Base-by-base conservation (phyloP, 2,113 vertebrate genomes). In the Nannobrachium achirus region DNA sequence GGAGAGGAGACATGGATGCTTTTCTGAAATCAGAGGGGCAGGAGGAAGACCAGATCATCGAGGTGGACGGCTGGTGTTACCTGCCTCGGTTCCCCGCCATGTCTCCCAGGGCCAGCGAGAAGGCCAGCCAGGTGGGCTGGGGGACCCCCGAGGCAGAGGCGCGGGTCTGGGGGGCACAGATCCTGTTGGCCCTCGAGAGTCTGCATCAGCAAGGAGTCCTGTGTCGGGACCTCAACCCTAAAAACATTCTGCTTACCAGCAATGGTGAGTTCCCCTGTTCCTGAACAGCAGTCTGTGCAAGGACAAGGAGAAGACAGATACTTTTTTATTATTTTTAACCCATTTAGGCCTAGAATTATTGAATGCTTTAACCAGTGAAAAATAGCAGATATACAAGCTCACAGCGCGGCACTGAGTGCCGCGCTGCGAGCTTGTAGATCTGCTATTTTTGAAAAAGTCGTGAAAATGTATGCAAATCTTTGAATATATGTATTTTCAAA, bases 221-320 rank as follows among this genome's bases (percentile, higher is more conserved):
- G 67, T 99, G 98, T 87, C 91, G 91, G 45, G 98, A 99, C 71
- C 95, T 99, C 74, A 99, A 97, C 75, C 97, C 98, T n/a, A 94
- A 91, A 80, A 99, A 99, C 66, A 78, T 99, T 74, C 93, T 99
- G n/a, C 91, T 99, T 51, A 95, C 94, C 63, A 88, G 87, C 76
- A 91, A 92, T 0, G 97, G 98, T 99, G 86, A 86, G 85, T 81
- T 25, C 14, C 14, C 7, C 44, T 52, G n/a, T 50, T 1, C 7
- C 19, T 14, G 7, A 3, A 14, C 53, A 56, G 0, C 9, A n/a
- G 41, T 46, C 1, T 3, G n/a, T 2, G 4, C n/a, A 3, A 56
- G 39, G 40, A 58, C n/a, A 3, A 56, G 39, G 40, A 58, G 40
- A 11, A 39, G 1, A 1, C 0, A 1, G 6, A 0, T 18, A 14